Evolutionary conservation across 1,140 invertebrate genomes (phyloP).

Genomic region (Dolichoris vasculosae): DNA sequence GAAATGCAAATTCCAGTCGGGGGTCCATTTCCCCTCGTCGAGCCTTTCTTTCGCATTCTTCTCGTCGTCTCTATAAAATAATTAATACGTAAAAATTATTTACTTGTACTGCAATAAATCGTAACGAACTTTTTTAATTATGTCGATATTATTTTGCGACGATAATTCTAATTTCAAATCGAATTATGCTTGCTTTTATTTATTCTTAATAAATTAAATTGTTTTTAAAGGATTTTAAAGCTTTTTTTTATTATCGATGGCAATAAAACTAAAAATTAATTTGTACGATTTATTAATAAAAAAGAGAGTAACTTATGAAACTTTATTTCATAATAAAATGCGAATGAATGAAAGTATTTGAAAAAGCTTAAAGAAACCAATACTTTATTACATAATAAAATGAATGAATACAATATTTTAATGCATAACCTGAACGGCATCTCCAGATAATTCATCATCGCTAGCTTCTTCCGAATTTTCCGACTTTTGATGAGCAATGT

Average conservation of each 20-base stretch:
- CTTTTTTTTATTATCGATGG: too few relatives aligned
- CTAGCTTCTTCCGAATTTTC: constrained; percentile 66
- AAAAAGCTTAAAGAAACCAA: background rate
- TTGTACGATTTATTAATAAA: too few relatives aligned
- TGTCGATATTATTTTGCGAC: background rate
- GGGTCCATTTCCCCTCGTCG: constrained; percentile 91
- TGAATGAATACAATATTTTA: background rate
- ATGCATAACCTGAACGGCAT: constrained; percentile 66
- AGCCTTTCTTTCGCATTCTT: constrained; percentile 93
- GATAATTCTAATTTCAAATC: too few relatives aligned
- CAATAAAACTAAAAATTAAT: too few relatives aligned
- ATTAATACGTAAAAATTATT: background rate
- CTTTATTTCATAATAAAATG: too few relatives aligned
- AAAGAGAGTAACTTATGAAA: too few relatives aligned
- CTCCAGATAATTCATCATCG: constrained; percentile 65
- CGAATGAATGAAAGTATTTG: background rate
- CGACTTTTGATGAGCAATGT: constrained; percentile 58
- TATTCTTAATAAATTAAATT: too few relatives aligned
- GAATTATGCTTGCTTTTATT: too few relatives aligned
- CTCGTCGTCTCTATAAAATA: constrained; percentile 81
- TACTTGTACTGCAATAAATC: background rate
- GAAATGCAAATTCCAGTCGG: constrained; percentile 90
- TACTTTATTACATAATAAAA: background rate
- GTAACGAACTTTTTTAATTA: background rate
- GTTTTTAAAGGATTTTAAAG: too few relatives aligned